phyloP scores from a whole-genome alignment of 1,140 invertebrate genomes.

The Oryzaephilus surinamensis region DNA sequence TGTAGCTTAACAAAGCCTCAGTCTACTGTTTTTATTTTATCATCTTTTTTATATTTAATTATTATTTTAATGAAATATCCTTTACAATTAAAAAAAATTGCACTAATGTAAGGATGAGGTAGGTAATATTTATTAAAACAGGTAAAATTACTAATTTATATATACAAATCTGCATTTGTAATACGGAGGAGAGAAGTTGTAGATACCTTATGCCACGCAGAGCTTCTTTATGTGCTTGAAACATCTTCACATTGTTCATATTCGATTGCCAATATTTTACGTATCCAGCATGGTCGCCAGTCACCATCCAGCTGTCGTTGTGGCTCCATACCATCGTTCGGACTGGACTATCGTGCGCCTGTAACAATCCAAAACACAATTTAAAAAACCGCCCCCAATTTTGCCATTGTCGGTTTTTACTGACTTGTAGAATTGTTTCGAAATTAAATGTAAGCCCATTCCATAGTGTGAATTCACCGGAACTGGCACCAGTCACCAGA shows the following conservation, averaged over 20 bases:
- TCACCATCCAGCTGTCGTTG: constrained; percentile 99
- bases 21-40: too few species aligned
- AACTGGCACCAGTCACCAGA: constrained; percentile 95
- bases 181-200: constrained; percentile 33
- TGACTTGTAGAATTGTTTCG: constrained; percentile 97
- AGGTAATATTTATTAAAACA: constrained; percentile 21
- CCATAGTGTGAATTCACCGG: constrained; percentile 99
- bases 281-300: constrained; percentile 95
- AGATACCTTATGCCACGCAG: constrained; percentile 93
- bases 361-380: constrained; percentile 18
- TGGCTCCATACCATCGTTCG: constrained; percentile 99
- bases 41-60: neutral
- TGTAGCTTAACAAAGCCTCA: too few species aligned
- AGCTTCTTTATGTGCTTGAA: constrained; percentile 99
- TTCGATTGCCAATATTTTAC: constrained; percentile 99
- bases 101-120: constrained; percentile 22
- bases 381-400: constrained; percentile 1
- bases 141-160: constrained; percentile 19
- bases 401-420: constrained; percentile 4
- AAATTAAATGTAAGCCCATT: constrained; percentile 99
- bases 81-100: constrained; percentile 16
- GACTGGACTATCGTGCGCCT: constrained; percentile 97
- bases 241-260: constrained; percentile 99
- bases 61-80: neutral
- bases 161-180: constrained; percentile 19